Percentiles rank a stretch among this genome's conserved stretches.
Conservation (phyloP, 64 coral and sea anemone species). For the Pocillopora damicornis region DNA sequence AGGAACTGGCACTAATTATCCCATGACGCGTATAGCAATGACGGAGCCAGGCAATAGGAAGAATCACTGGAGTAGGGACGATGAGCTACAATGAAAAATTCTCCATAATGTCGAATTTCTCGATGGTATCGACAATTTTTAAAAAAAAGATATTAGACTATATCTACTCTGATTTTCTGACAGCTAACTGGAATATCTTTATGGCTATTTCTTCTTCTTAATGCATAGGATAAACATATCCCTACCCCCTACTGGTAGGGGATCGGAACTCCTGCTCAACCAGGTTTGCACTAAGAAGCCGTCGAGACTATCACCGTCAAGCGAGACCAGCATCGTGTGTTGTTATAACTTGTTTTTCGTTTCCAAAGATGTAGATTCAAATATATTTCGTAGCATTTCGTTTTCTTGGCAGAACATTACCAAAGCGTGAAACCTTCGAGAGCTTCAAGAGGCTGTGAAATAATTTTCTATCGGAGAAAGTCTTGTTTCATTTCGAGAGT, state of each 20-base stretch:
- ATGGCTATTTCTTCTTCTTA: background rate
- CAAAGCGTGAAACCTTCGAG: background rate
- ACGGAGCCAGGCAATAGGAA: background rate
- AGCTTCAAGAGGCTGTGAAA: background rate
- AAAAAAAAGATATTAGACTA: background rate
- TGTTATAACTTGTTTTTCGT: slow-evolving; percentile 33
- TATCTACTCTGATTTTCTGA: background rate
- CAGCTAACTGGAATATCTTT: background rate
- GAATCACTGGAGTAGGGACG: slow-evolving; percentile 2
- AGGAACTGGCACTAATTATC: background rate
- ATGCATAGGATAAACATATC: background rate
- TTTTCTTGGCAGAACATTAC: background rate
- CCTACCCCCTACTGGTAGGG: background rate
- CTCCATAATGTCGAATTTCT: background rate
- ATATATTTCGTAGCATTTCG: background rate
- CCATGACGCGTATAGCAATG: background rate
- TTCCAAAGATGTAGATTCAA: slow-evolving; percentile 23
- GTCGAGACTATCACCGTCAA: slow-evolving; percentile 6
- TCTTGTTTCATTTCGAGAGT: background rate
- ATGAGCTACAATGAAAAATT: background rate
- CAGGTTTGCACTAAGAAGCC: background rate
- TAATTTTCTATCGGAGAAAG: background rate
- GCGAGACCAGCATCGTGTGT: background rate
- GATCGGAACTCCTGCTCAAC: background rate
- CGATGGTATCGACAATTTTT: background rate